Percentiles rank a stretch among this genome's conserved stretches.
phyloP scores from a whole-genome alignment of 1,140 invertebrate species.

The Eueides isabella region DNA sequence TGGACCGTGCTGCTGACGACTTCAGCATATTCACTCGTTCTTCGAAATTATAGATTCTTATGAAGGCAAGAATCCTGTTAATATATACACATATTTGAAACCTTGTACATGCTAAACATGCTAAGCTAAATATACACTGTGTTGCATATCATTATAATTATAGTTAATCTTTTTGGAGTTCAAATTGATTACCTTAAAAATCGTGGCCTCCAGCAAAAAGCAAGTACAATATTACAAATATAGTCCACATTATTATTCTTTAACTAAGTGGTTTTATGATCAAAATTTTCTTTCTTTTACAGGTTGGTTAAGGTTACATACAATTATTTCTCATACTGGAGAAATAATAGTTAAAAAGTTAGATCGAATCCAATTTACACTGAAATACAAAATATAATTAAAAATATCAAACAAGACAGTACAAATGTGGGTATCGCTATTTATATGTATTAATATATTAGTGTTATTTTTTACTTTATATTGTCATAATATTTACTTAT shows the following conservation, averaged over 20 bases:
- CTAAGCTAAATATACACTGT: slow-evolving; percentile 30
- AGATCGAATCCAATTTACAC: slow-evolving; percentile 41
- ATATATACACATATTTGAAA: slow-evolving; percentile 51
- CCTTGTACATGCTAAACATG: slow-evolving; percentile 55
- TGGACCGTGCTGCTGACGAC: slow-evolving; percentile 44
- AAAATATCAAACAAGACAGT: slow-evolving; percentile 39
- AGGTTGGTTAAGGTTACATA: slow-evolving; percentile 48
- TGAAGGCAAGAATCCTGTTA: slow-evolving; percentile 31
- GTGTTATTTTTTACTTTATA: neutral
- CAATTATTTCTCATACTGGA: slow-evolving; percentile 55
- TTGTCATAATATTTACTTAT: neutral
- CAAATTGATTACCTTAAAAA: neutral
- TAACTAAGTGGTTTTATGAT: neutral
- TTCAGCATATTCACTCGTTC: slow-evolving; percentile 46
- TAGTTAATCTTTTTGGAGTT: neutral
- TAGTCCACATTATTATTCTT: neutral
- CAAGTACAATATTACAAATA: neutral
- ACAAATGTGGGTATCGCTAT: slow-evolving; percentile 39
- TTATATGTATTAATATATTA: too few relatives aligned
- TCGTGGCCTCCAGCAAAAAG: neutral
- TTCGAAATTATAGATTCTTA: slow-evolving; percentile 46
- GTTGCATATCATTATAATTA: neutral
- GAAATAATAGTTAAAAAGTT: slow-evolving; percentile 45
- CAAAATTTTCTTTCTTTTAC: slow-evolving; percentile 20
- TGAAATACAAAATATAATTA: slow-evolving; percentile 48